phyloP scores from a whole-genome alignment of 2,113 vertebrate genomes.

The Pterocles burchelli region DNA sequence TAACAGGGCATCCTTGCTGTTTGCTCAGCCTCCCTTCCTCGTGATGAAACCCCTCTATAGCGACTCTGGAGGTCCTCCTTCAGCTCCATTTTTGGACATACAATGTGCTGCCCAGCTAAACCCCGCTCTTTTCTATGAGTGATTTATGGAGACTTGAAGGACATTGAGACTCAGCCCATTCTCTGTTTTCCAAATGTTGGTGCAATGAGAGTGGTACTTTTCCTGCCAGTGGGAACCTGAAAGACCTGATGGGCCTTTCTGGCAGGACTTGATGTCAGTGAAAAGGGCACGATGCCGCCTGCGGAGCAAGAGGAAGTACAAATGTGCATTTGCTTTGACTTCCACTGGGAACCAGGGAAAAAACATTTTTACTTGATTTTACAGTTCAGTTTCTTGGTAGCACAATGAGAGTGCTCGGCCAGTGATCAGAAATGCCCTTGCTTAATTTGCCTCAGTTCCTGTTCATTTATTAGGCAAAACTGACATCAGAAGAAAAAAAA shows the following conservation, averaged over 20 bases:
- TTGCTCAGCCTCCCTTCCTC: constrained; percentile 37
- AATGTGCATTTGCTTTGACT: not conserved
- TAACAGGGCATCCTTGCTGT: constrained; percentile 53
- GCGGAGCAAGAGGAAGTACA: not conserved
- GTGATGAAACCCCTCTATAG: constrained; percentile 60
- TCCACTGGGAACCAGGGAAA: constrained; percentile 10
- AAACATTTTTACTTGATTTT: constrained; percentile 63
- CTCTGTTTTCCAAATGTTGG: constrained; percentile 38
- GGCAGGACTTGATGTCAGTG: not conserved
- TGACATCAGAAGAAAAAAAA: not conserved
- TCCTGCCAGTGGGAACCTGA: constrained; percentile 45
- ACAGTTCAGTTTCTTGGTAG: not conserved
- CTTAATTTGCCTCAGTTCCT: constrained; percentile 45
- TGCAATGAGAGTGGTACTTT: not conserved
- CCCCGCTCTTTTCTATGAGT: constrained; percentile 55
- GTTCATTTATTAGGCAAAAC: not conserved
- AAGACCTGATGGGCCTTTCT: constrained; percentile 48
- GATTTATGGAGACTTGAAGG: constrained; percentile 45
- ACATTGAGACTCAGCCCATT: constrained; percentile 26
- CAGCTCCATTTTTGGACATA: constrained; percentile 7
- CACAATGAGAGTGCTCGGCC: not conserved
- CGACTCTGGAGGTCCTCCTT: constrained; percentile 56
- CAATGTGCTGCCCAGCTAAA: constrained; percentile 33
- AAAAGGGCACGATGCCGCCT: constrained; percentile 3
- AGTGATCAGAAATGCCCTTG: constrained; percentile 48